Evolutionary conservation across 1,140 invertebrate species (phyloP).

Genomic region (Drosophila ogumai): DNA sequence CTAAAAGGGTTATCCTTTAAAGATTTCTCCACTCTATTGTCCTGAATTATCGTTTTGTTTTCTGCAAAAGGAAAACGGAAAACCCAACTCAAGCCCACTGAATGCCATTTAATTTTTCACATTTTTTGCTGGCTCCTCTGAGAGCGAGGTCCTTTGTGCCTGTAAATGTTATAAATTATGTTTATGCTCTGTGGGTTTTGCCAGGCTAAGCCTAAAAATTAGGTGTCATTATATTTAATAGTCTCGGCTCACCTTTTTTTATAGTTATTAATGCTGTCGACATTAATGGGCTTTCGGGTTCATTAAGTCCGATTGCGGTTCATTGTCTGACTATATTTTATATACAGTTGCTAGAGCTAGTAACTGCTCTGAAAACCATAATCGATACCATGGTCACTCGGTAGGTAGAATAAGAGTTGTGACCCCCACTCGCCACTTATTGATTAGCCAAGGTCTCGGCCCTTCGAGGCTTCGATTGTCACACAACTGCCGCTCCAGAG

Average conservation of each 20-base stretch:
- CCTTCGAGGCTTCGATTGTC: slow-evolving; percentile 10
- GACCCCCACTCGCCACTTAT: slow-evolving; percentile 19
- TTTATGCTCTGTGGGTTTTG: slow-evolving; percentile 30
- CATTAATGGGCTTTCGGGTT: slow-evolving; percentile 47
- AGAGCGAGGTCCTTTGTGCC: slow-evolving; percentile 15
- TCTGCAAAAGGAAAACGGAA: not conserved
- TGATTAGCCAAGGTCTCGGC: slow-evolving; percentile 47
- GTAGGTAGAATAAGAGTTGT: no score
- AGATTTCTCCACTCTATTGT: slow-evolving; percentile 22
- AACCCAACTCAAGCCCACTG: slow-evolving; percentile 28
- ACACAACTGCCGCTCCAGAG: slow-evolving; percentile 30
- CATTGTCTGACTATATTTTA: slow-evolving; percentile 54
- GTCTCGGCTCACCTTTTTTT: slow-evolving; percentile 53
- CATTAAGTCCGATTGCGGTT: slow-evolving; percentile 34
- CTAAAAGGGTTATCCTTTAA: slow-evolving; percentile 8
- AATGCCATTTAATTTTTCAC: slow-evolving; percentile 78
- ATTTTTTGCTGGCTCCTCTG: slow-evolving; percentile 11
- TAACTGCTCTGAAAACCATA: slow-evolving; percentile 16
- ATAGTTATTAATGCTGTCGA: slow-evolving; percentile 50
- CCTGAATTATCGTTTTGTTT: slow-evolving; percentile 24
- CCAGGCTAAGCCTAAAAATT: slow-evolving; percentile 50
- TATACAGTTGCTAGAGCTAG: slow-evolving; percentile 20
- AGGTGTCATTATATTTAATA: slow-evolving; percentile 68
- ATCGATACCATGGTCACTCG: slow-evolving; percentile 11
- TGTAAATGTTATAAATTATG: slow-evolving; percentile 63